phyloP scores from a whole-genome alignment of 2,797 vertebrate genomes.

The Tapera naevia region DNA sequence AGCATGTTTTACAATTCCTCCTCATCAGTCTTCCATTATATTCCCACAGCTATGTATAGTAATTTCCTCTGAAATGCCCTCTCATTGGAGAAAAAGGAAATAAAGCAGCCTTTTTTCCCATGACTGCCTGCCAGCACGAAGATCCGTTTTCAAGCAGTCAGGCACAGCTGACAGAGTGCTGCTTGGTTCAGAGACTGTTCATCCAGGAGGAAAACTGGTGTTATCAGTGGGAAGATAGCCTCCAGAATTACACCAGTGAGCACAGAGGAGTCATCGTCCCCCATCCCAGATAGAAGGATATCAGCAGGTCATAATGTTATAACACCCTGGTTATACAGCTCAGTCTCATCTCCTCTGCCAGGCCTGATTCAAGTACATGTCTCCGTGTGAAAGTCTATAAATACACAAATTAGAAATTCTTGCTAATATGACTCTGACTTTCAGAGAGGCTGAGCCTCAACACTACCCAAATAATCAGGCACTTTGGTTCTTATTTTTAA shows the following conservation, averaged over 20 bases:
- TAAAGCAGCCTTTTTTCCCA: no score
- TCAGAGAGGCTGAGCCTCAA: neutral
- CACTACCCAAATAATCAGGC: neutral
- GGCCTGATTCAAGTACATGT: neutral
- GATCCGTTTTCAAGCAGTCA: neutral
- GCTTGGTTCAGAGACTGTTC: neutral
- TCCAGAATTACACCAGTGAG: neutral
- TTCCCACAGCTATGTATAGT: neutral
- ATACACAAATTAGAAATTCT: neutral
- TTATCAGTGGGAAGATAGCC: neutral
- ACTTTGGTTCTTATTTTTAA: neutral
- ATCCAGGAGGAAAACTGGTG: neutral
- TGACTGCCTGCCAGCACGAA: neutral
- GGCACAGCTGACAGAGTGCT: neutral
- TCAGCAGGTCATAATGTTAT: neutral
- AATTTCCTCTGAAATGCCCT: conserved; percentile 45
- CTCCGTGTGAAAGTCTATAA: neutral
- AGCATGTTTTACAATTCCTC: no score
- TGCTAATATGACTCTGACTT: neutral
- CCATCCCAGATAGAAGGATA: neutral
- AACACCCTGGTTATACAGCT: accelerated
- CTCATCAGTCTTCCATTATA: no score
- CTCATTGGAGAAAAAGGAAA: neutral
- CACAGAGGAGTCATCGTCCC: neutral
- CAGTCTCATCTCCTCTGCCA: neutral